phyloP scores from a whole-genome alignment of 1,140 invertebrate species.

The Spodoptera frugiperda region DNA sequence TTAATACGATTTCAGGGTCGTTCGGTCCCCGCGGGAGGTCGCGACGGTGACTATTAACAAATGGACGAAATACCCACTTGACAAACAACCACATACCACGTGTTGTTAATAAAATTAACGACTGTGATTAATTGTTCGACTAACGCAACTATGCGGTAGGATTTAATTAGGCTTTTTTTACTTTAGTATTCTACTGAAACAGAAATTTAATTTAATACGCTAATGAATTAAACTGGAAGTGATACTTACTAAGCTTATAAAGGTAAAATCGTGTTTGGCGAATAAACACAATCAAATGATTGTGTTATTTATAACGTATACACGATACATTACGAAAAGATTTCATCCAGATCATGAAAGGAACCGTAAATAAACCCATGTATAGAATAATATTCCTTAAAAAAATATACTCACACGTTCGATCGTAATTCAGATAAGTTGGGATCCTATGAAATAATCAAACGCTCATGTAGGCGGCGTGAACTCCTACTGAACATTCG shows the following conservation, averaged over 20 bases:
- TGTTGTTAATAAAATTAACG: conserved; percentile 67
- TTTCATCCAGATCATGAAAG: too few species aligned
- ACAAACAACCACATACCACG: conserved; percentile 57
- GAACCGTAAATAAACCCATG: background rate
- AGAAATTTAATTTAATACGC: background rate
- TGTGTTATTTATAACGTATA: too few species aligned
- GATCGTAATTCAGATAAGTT: conserved; percentile 59
- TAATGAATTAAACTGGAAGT: too few species aligned
- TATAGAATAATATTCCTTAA: background rate
- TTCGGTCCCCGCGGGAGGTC: conserved; percentile 12
- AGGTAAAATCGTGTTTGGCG: too few species aligned
- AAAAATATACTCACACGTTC: conserved; percentile 48
- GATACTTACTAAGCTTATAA: too few species aligned
- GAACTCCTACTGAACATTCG: conserved; percentile 54
- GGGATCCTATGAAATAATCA: conserved; percentile 65
- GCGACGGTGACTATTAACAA: conserved; percentile 55
- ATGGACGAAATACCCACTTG: conserved; percentile 53
- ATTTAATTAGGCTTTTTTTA: conserved; percentile 49
- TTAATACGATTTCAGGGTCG: conserved; percentile 40
- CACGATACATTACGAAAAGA: too few species aligned
- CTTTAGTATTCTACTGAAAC: conserved; percentile 1
- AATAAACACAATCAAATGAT: too few species aligned
- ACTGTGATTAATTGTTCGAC: conserved; percentile 61
- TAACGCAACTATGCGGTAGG: conserved; percentile 44
- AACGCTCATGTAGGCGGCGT: conserved; percentile 59